These are phyloP conservation scores for Papilio gigon DNA, from an alignment of 2,888 invertebrate species.

Conservation along the genomic window DNA sequence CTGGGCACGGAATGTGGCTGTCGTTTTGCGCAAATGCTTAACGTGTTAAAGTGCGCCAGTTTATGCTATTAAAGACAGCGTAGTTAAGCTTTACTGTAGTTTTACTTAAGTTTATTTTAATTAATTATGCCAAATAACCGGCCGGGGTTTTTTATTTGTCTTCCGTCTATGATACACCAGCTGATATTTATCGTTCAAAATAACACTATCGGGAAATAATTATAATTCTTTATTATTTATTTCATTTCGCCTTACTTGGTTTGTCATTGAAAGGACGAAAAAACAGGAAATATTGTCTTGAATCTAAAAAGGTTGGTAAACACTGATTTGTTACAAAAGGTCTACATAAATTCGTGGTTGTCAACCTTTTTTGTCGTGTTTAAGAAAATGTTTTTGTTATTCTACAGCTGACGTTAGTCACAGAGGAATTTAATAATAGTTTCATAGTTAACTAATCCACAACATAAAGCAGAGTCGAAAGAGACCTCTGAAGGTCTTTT, in stretches of 20 bases:
- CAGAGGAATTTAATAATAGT: background rate
- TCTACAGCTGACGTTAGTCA: background rate
- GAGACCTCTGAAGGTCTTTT: no score
- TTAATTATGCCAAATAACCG: slow-evolving; percentile 30
- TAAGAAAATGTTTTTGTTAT: background rate
- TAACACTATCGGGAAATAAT: no score
- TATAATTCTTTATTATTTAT: no score
- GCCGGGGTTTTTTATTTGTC: background rate
- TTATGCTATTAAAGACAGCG: slow-evolving; percentile 1
- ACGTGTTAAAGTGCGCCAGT: background rate
- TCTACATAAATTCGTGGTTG: background rate
- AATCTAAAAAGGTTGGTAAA: background rate
- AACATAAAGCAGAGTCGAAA: no score
- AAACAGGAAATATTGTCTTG: background rate
- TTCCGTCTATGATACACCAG: background rate
- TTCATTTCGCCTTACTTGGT: no score
- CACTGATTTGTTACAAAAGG: background rate
- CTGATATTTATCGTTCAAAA: no score
- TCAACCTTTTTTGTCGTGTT: background rate
- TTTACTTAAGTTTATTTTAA: slow-evolving; percentile 20
- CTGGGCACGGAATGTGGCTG: background rate
- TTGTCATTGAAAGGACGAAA: background rate
- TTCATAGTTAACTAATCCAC: no score
- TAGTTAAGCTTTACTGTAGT: background rate
- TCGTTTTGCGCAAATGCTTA: background rate